Conservation (phyloP, 2,888 invertebrate species). For the Sabatieria punctata region DNA sequence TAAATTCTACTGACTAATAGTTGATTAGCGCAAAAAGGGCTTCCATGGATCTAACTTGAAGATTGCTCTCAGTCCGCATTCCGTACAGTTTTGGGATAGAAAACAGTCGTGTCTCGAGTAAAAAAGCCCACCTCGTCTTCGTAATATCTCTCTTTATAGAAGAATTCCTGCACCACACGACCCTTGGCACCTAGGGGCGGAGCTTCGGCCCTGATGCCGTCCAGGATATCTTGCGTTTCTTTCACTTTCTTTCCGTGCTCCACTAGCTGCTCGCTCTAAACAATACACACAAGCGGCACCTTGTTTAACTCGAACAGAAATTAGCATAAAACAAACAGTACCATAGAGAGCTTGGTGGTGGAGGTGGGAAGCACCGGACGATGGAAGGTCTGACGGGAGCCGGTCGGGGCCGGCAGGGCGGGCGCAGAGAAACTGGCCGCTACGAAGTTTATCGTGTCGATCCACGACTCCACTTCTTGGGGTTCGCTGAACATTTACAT, state of each 20-base stretch:
- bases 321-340: conserved; percentile 40
- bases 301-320: background rate
- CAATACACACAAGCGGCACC: conserved; percentile 12
- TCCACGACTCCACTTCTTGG: conserved; percentile 80
- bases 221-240: conserved; percentile 62
- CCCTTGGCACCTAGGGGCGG: conserved; percentile 56
- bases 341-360: conserved; percentile 72
- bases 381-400: conserved; percentile 77
- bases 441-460: conserved; percentile 91
- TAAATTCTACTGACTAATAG: too few relatives aligned
- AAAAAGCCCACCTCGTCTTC: conserved; percentile 56
- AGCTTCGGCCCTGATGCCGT: conserved; percentile 27
- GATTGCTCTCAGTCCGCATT: too few relatives aligned
- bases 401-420: conserved; percentile 77
- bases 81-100: conserved; percentile 16
- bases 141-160: conserved; percentile 77
- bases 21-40: too few relatives aligned
- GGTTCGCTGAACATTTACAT: conserved; percentile 35
- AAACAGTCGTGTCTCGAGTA: background rate
- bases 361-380: conserved; percentile 80
- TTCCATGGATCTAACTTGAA: too few relatives aligned
- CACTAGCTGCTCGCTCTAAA: conserved; percentile 65
- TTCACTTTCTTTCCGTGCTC: conserved; percentile 69
- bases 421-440: conserved; percentile 90
- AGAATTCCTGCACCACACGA: conserved; percentile 59